A percentile compares a stretch with the other conserved stretches of the same genome.
phyloP scores from a whole-genome alignment of 2,888 invertebrate genomes.

The Cephus rjabovi region DNA sequence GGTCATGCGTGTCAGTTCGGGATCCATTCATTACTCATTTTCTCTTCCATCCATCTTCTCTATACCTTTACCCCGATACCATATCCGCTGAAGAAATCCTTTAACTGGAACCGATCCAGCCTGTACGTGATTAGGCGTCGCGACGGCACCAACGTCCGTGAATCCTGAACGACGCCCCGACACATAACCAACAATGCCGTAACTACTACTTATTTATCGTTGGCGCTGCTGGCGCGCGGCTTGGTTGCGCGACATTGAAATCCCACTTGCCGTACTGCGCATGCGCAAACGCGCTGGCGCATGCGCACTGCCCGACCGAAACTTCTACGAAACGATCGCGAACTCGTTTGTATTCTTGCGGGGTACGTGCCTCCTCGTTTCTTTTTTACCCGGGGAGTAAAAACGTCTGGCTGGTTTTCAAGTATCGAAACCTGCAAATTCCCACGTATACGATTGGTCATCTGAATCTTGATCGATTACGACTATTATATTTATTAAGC shows the following conservation, averaged over 20 bases:
- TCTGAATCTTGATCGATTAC: background rate
- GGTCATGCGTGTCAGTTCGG: background rate
- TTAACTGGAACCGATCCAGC: background rate
- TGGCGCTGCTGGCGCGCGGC: background rate
- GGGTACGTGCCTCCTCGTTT: conserved; percentile 23
- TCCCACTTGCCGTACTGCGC: conserved; percentile 25
- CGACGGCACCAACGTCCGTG: background rate
- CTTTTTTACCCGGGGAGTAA: conserved; percentile 22
- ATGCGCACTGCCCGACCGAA: conserved; percentile 27
- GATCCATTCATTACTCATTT: background rate
- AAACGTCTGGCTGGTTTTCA: conserved; percentile 18
- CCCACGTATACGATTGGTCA: background rate
- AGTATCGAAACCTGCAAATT: background rate
- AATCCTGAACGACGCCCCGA: background rate
- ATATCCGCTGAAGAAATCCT: background rate
- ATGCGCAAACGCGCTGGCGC: background rate
- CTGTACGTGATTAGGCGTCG: background rate
- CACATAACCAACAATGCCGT: background rate
- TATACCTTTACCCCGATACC: background rate
- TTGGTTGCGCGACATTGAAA: conserved; percentile 30
- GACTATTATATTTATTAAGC: background rate
- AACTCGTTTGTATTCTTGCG: conserved; percentile 21
- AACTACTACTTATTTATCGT: background rate
- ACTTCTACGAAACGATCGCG: conserved; percentile 25
- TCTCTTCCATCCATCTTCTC: conserved; percentile 13